Conservation (phyloP, 2,797 vertebrate species). For the Taenioides sp. region DNA sequence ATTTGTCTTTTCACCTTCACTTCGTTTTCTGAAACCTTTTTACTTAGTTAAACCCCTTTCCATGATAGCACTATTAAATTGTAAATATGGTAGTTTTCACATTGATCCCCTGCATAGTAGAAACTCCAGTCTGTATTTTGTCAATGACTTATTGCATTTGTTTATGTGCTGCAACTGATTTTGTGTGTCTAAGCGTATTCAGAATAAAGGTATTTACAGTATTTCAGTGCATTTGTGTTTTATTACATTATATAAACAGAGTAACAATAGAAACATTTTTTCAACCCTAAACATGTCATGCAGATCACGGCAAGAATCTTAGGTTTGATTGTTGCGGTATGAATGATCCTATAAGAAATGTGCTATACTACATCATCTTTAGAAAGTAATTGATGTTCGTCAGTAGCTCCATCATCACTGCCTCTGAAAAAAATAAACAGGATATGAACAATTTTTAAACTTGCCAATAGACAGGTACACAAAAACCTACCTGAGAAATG, state of each 20-base stretch:
- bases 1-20: constrained; percentile 22
- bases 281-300: background rate
- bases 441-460: background rate
- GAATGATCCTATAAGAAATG: background rate
- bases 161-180: constrained; percentile 47
- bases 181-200: constrained; percentile 67
- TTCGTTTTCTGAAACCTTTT: constrained; percentile 36
- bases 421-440: constrained; percentile 44
- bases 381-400: background rate
- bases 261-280: background rate
- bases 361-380: background rate
- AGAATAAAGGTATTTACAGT: constrained; percentile 75
- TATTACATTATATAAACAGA: constrained; percentile 8
- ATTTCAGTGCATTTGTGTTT: constrained; percentile 1
- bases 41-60: constrained; percentile 1
- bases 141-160: constrained; percentile 22
- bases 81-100: constrained; percentile 65
- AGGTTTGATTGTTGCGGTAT: background rate
- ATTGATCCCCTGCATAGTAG: constrained; percentile 50
- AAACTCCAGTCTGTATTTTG: constrained; percentile 43
- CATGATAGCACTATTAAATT: constrained; percentile 34
- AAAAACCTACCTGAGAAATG: constrained; percentile 78
- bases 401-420: constrained; percentile 18
- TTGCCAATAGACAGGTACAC: background rate
- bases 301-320: background rate